These are phyloP conservation scores for Mormyrus iriodes DNA, from an alignment of 2,113 vertebrate species.

Conservation along the genomic window DNA sequence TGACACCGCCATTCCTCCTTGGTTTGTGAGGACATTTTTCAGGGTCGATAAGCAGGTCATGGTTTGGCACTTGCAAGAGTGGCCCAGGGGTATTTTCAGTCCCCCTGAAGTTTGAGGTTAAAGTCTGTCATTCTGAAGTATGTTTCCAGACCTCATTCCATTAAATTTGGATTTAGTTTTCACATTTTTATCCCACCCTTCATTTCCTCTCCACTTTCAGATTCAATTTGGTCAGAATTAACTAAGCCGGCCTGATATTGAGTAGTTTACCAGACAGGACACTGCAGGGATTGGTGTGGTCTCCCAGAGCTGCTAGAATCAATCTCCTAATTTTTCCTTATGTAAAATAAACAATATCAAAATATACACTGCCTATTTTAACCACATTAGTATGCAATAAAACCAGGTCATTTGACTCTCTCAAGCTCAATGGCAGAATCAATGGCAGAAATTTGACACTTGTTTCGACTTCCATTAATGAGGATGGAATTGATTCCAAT, in stretches of 20 bases:
- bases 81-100: no score
- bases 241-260: neutral
- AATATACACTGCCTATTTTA: neutral
- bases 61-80: neutral
- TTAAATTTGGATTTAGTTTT: neutral
- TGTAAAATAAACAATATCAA: constrained; percentile 11
- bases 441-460: constrained; percentile 8
- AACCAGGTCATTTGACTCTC: neutral
- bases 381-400: neutral
- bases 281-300: neutral
- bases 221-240: neutral
- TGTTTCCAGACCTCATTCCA: neutral
- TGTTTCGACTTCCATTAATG: constrained; percentile 26
- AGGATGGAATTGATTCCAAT: constrained; percentile 28
- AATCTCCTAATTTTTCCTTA: neutral
- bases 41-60: neutral
- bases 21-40: neutral
- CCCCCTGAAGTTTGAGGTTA: neutral
- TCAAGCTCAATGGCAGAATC: constrained; percentile 3
- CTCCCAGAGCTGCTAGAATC: neutral
- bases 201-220: constrained; percentile 14
- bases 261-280: neutral
- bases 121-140: neutral
- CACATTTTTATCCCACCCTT: neutral
- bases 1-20: neutral